Evolutionary conservation across 1,140 invertebrate genomes (phyloP), one percentile per base, ranked within the genome.

Genomic region (Heliconius hewitsoni): DNA sequence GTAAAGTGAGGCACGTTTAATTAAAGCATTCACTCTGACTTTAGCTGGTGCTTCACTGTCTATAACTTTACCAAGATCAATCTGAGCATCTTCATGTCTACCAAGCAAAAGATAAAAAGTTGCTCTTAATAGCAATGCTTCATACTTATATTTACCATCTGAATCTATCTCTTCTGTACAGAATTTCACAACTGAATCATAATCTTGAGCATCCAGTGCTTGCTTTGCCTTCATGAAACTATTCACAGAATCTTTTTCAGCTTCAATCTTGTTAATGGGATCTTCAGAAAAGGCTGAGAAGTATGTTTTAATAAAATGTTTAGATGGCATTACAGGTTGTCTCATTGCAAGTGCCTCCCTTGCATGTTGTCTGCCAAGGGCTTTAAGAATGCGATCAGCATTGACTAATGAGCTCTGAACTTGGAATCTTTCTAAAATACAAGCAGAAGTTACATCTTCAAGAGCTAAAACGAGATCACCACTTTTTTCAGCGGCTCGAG

Each of bases 381-480:
- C 97, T 96, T 98, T 98, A 1, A 99, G 94, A 57, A 99, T 96
- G 77, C 97, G 95, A 94, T 99, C 98, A 23, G 98, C 98, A 90
- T 97, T 96, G 70, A 96, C 90, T 19, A 99, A 93, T 60, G 97
- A 97, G 74, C 94, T 95, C 85, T 97, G 96, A 89, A 98, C 98
- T 84, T 96, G 95, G 93, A 99, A 99, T 80, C 96, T 96, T 95
- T 99, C 98, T 76, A 99, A 93, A 84, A 99, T 97, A 94, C 98
- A 99, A 27, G 98, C 97, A 72, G 97, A 97, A 19, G 98, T 99
- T 0, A 99, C 96, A 95, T 99, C 98, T 95, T 99, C 98, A 60
- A 99, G 93, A 71, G 97, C 97, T 75, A 97, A 95, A 84, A 97
- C 96, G 80, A 98, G 95, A 80, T 99, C 96, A 84, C 97, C 97